Evolutionary conservation across 2,888 invertebrate species (phyloP).

Genomic region (Drosophila sordidula): DNA sequence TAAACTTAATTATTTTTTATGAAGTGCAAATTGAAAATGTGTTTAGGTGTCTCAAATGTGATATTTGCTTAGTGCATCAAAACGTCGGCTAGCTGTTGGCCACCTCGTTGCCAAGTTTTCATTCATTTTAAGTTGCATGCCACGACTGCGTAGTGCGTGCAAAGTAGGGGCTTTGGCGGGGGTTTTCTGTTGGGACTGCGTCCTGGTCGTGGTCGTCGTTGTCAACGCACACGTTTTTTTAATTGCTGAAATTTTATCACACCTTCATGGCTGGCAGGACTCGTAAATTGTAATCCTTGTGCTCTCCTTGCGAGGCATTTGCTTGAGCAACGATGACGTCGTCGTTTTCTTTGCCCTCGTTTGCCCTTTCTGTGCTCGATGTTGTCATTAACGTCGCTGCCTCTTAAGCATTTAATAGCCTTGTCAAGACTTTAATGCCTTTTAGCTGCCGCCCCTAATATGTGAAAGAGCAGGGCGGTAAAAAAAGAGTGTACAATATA

Average conservation of each 20-base stretch:
- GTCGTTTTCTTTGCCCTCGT: constrained; percentile 37
- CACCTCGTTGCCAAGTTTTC: constrained; percentile 19
- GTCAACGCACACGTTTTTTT: constrained; percentile 81
- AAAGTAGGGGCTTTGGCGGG: not conserved
- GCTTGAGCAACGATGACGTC: constrained; percentile 54
- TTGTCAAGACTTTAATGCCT: constrained; percentile 81
- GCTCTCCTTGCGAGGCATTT: constrained; percentile 42
- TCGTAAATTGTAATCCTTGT: constrained; percentile 81
- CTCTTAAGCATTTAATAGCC: constrained; percentile 82
- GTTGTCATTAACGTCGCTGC: constrained; percentile 79
- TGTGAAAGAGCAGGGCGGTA: constrained; percentile 34
- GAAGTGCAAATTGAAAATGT: not conserved
- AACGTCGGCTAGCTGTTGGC: constrained; percentile 12
- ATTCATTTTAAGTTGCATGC: constrained; percentile 72
- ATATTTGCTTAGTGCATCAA: constrained; percentile 29
- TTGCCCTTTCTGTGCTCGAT: constrained; percentile 54
- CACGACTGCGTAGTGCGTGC: constrained; percentile 46
- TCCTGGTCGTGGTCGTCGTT: constrained; percentile 57
- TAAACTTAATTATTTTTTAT: too few relatives aligned
- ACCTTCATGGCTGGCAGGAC: constrained; percentile 79
- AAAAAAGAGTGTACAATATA: constrained; percentile 37
- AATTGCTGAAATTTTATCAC: constrained; percentile 81
- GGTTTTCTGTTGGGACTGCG: constrained; percentile 39
- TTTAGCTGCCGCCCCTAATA: constrained; percentile 72
- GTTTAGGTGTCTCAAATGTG: not conserved